These are phyloP conservation scores for Paratrypauchen microcephalus DNA, from an alignment of 2,797 vertebrate genomes.

Conservation along the genomic window DNA sequence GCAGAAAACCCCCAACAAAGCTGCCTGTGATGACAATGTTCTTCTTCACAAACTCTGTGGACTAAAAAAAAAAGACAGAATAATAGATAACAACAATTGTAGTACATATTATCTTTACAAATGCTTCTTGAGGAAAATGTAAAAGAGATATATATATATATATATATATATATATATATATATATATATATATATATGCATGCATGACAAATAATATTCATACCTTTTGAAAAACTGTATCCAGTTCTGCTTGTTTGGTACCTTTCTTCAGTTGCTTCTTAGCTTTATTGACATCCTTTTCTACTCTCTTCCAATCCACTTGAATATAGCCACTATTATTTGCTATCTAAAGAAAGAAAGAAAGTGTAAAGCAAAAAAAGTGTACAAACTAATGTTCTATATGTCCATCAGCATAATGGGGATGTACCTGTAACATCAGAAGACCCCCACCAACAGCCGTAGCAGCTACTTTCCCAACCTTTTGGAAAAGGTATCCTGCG, in stretches of 20 bases:
- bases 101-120: not conserved
- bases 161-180: too few species aligned
- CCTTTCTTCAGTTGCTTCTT: slow-evolving; percentile 93
- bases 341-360: slow-evolving; percentile 81
- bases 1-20: slow-evolving; percentile 95
- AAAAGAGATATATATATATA: too few species aligned
- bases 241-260: slow-evolving; percentile 90
- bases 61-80: slow-evolving; percentile 68
- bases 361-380: not conserved
- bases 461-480: slow-evolving; percentile 96
- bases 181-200: too few species aligned
- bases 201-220: not conserved
- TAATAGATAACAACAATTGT: not conserved
- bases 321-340: slow-evolving; percentile 96
- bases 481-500: slow-evolving; percentile 97
- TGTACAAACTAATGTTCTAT: not conserved
- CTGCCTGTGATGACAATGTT: slow-evolving; percentile 95
- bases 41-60: slow-evolving; percentile 94
- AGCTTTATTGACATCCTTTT: slow-evolving; percentile 97
- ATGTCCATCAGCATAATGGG: not conserved
- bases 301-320: slow-evolving; percentile 96
- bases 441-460: slow-evolving; percentile 96
- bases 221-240: slow-evolving; percentile 93
- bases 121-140: not conserved
- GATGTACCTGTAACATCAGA: slow-evolving; percentile 92